A percentile compares a stretch with the other conserved stretches of the same genome.
Evolutionary conservation across 2,888 invertebrate genomes (phyloP).

Genomic region (Crematogaster levior): DNA sequence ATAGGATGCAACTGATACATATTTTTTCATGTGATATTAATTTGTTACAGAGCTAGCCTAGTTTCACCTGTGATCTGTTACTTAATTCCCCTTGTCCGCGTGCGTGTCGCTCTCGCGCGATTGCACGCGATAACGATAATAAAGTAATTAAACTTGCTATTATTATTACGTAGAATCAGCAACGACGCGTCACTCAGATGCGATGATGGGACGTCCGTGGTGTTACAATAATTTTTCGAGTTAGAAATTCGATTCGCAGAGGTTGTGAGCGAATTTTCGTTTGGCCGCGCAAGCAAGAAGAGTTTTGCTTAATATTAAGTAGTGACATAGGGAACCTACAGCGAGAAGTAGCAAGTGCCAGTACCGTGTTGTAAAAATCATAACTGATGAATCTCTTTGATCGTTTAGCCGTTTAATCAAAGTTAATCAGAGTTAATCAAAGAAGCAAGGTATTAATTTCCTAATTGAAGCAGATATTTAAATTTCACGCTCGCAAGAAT

Average conservation of each 20-base stretch:
- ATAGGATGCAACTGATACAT: slow-evolving; percentile 79
- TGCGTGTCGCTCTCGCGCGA: slow-evolving; percentile 66
- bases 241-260: slow-evolving; percentile 61
- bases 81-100: slow-evolving; percentile 70
- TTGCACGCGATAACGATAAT: slow-evolving; percentile 65
- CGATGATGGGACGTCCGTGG: slow-evolving; percentile 76
- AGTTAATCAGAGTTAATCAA: too few relatives aligned
- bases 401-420: slow-evolving; percentile 4
- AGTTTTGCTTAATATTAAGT: slow-evolving; percentile 56
- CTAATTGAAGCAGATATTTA: slow-evolving; percentile 1
- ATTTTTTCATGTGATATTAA: slow-evolving; percentile 84
- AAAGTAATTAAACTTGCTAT: slow-evolving; percentile 60
- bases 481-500: background rate
- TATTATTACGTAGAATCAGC: slow-evolving; percentile 63
- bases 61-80: slow-evolving; percentile 82
- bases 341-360: slow-evolving; percentile 61
- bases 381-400: background rate
- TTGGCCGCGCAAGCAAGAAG: slow-evolving; percentile 11
- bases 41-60: slow-evolving; percentile 82
- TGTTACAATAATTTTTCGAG: slow-evolving; percentile 77
- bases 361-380: slow-evolving; percentile 9
- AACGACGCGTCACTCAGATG: slow-evolving; percentile 64
- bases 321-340: slow-evolving; percentile 34
- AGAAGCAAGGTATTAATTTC: background rate
- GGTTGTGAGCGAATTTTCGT: slow-evolving; percentile 63